Percentiles rank a stretch among this genome's conserved stretches.
Evolutionary conservation across 2,797 vertebrate species (phyloP).

Genomic region (Chrosomus eos): DNA sequence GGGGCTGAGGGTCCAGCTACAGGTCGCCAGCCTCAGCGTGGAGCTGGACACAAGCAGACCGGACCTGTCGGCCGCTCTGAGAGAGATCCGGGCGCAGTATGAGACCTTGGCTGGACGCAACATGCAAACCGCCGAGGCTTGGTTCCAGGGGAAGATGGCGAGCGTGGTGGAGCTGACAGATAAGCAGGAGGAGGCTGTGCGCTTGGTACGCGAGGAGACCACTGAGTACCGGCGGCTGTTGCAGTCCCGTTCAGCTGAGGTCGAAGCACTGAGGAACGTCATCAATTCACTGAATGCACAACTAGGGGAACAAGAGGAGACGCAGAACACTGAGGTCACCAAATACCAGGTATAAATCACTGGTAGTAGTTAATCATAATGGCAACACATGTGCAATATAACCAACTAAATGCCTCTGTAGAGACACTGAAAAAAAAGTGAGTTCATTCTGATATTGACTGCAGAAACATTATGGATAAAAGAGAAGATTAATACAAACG

Average conservation of each 20-base stretch:
- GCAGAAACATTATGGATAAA: background rate
- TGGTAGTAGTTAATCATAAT: background rate
- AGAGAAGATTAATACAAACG: background rate
- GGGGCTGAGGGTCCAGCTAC: constrained; percentile 77
- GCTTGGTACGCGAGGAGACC: constrained; percentile 84
- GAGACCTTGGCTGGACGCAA: constrained; percentile 83
- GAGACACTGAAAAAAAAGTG: background rate
- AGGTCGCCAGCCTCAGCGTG: constrained; percentile 73
- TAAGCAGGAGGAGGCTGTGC: constrained; percentile 81
- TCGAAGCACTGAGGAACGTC: constrained; percentile 82
- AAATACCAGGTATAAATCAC: constrained; percentile 81
- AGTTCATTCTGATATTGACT: background rate
- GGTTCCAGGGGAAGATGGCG: constrained; percentile 82
- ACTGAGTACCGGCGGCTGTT: constrained; percentile 84
- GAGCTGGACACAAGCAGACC: constrained; percentile 80
- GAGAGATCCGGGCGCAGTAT: constrained; percentile 83
- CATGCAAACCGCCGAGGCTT: constrained; percentile 83
- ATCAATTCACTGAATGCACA: constrained; percentile 82
- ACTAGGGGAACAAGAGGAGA: constrained; percentile 81
- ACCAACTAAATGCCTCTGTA: background rate
- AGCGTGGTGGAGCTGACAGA: constrained; percentile 78
- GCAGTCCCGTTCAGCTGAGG: constrained; percentile 81
- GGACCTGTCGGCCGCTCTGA: constrained; percentile 80
- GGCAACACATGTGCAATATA: background rate
- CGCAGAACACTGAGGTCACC: constrained; percentile 78